Conservation (phyloP, 2,113 vertebrate species). For the Cygnus buccinator region DNA sequence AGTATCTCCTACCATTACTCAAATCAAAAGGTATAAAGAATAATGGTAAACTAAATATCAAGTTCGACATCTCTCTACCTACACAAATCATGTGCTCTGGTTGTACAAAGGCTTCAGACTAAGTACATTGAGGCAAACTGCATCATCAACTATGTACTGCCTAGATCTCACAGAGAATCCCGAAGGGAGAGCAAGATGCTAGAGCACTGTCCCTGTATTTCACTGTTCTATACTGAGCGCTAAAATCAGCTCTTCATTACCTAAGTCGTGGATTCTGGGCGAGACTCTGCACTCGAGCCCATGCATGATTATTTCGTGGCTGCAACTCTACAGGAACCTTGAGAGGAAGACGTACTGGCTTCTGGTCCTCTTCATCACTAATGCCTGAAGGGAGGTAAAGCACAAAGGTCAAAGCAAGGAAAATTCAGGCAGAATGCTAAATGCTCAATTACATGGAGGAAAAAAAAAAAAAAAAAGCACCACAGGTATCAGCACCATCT, state of each 20-base stretch:
- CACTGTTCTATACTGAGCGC: not conserved
- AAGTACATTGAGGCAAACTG: not conserved
- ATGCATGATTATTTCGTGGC: conserved; percentile 93
- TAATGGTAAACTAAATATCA: not conserved
- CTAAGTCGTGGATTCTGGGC: conserved; percentile 98
- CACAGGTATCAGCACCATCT: not conserved
- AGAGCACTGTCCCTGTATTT: not conserved
- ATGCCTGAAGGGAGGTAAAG: conserved; percentile 78
- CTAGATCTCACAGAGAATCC: not conserved
- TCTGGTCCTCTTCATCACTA: conserved; percentile 98
- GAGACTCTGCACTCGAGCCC: conserved; percentile 95
- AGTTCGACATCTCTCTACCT: not conserved
- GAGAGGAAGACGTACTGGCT: conserved; percentile 93
- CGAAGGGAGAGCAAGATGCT: not conserved
- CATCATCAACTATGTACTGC: not conserved
- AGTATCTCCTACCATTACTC: not conserved
- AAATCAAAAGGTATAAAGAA: not conserved
- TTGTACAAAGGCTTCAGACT: not conserved
- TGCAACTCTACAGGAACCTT: conserved; percentile 95
- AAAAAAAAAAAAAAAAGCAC: not conserved
- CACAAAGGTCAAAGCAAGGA: conserved; percentile 7
- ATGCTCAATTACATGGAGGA: not conserved
- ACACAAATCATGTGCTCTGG: not conserved
- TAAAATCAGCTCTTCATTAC: conserved; percentile 62
- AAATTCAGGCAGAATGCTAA: not conserved